Base-by-base conservation (phyloP, 2,888 invertebrate genomes). In the Drosophila kanekoi region DNA sequence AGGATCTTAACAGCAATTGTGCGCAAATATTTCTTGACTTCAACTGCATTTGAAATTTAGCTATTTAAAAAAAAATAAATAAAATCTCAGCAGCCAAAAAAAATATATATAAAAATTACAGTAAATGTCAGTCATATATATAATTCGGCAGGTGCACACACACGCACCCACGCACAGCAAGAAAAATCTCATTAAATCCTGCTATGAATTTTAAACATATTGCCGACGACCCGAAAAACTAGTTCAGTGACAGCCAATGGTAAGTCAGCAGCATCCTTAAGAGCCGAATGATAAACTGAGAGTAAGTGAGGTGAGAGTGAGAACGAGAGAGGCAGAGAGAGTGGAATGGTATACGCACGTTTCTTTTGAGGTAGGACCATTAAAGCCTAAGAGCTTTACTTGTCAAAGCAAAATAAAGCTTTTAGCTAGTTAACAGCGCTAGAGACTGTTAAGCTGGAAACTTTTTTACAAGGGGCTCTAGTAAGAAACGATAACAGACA, bases 171-270 rank as follows among this genome's bases (percentile, higher is more conserved):
- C 13, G 40, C 40, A 28, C 66, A 64, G 69, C 65, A 45, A 67
- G 69, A 68, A 72, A 88, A 85, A 86, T 80, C 83, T 86, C 81
- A 88, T 86, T 86, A 88, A 74, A 71, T 72, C 71, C 73, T 89
- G 89, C 85, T 67, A 82, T 87, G 87, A 87, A 89, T 89, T 82
- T 87, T 80, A 81, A 89, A 85, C 82, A 82, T 79, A 75, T 80
- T 85, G 82, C 81, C 77, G 74, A 67, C 58, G 52, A 63, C 67
- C 68, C 71, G 60, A 66, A 73, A 85, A 85, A 86, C 83, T 88
- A 88, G 87, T 85, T 72, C 78, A 72, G 57, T 37, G 64, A 49
- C 56, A 67, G 83, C 83, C 82, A 85, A 83, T 86, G 68, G 83
- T 65, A 77, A 69, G 61, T 35, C 62, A 65, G 78, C 70, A 45